Conservation (phyloP, 2,888 invertebrate genomes). For the Sylvicola fuscatus region DNA sequence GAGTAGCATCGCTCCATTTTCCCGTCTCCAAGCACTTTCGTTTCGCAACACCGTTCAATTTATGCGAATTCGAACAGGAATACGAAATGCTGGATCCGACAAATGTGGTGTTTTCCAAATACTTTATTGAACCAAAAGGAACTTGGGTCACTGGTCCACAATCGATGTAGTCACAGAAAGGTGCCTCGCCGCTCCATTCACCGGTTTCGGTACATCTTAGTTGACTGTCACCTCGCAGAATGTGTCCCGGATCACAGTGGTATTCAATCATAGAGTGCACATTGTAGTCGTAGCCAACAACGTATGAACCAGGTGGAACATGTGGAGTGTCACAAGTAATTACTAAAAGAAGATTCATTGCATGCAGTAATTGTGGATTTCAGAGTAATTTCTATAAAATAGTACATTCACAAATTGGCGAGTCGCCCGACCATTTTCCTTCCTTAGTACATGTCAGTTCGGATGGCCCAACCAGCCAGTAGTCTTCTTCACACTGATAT, state of each 20-base stretch:
- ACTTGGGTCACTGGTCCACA: slow-evolving; percentile 68
- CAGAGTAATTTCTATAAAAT: slow-evolving; percentile 6
- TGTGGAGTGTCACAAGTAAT: slow-evolving; percentile 75
- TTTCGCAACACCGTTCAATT: slow-evolving; percentile 50
- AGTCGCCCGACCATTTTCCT: slow-evolving; percentile 71
- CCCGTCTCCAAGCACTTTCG: slow-evolving; percentile 53
- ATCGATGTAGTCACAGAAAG: slow-evolving; percentile 71
- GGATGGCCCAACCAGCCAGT: slow-evolving; percentile 56
- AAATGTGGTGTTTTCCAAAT: slow-evolving; percentile 58
- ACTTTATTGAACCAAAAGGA: slow-evolving; percentile 54
- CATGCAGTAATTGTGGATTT: no score
- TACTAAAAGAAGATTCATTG: slow-evolving; percentile 29
- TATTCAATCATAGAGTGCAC: slow-evolving; percentile 74
- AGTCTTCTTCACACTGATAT: slow-evolving; percentile 62
- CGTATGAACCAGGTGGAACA: slow-evolving; percentile 66
- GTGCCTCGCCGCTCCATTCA: slow-evolving; percentile 67
- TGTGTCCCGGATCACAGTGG: slow-evolving; percentile 70
- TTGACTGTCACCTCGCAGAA: slow-evolving; percentile 47
- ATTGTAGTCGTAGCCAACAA: slow-evolving; percentile 76
- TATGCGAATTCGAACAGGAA: slow-evolving; percentile 58
- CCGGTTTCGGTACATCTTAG: slow-evolving; percentile 55
- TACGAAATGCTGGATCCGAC: slow-evolving; percentile 63
- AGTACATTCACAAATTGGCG: slow-evolving; percentile 70
- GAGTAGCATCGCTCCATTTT: slow-evolving; percentile 65
- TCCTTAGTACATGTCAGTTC: slow-evolving; percentile 56